These are phyloP conservation scores for Amorpha juglandis DNA, from an alignment of 2,888 invertebrate genomes.

Conservation along the genomic window DNA sequence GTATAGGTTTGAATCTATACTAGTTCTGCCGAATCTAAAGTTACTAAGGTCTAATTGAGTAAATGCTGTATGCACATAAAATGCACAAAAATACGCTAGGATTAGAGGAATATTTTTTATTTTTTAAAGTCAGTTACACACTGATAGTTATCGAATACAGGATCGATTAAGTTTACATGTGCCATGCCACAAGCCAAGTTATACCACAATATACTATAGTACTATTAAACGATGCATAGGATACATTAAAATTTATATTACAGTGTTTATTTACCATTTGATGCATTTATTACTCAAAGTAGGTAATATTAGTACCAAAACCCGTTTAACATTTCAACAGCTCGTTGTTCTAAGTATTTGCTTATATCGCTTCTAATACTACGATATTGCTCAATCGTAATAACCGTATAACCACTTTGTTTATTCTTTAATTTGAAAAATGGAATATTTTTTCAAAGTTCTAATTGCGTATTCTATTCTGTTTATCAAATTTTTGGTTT, in stretches of 20 bases:
- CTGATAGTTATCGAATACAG: too few relatives aligned
- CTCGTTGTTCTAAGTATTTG: conserved; percentile 19
- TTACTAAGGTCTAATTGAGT: too few relatives aligned
- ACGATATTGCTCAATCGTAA: conserved; percentile 9
- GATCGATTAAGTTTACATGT: too few relatives aligned
- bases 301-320: not conserved
- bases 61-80: too few relatives aligned
- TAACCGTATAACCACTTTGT: conserved; percentile 4
- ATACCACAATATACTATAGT: too few relatives aligned
- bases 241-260: not conserved
- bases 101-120: too few relatives aligned
- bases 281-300: not conserved
- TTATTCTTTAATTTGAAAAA: not conserved
- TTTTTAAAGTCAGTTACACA: too few relatives aligned
- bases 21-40: too few relatives aligned
- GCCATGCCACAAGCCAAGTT: too few relatives aligned
- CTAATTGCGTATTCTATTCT: not conserved
- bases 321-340: conserved; percentile 9
- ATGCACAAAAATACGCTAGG: too few relatives aligned
- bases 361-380: conserved; percentile 2
- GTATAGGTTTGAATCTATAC: too few relatives aligned
- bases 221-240: too few relatives aligned
- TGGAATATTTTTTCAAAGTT: not conserved
- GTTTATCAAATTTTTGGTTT: not conserved
- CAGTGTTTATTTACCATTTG: not conserved